Evolutionary conservation across 1,140 invertebrate genomes (phyloP).

Genomic region (Penaeus vannamei): DNA sequence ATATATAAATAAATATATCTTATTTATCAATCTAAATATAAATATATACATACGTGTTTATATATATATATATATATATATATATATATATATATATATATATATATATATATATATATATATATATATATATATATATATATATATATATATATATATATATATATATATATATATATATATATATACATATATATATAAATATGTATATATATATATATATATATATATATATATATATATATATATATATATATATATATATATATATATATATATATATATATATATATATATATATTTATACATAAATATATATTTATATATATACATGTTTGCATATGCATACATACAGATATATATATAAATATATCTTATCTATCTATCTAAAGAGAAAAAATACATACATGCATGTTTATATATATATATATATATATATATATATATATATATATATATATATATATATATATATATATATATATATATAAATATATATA

Average conservation of each 20-base stretch:
- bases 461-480: conserved; percentile 8
- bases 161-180: conserved; percentile 16
- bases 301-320: too few species aligned
- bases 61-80: background rate
- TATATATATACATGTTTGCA: background rate
- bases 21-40: background rate
- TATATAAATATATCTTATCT: too few species aligned
- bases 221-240: conserved; percentile 16
- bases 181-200: conserved; percentile 16
- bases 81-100: background rate
- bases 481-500: conserved; percentile 3
- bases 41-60: background rate
- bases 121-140: too few species aligned
- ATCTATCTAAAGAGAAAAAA: too few species aligned
- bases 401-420: conserved; percentile 1
- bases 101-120: too few species aligned
- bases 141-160: conserved; percentile 16
- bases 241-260: background rate
- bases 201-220: conserved; percentile 16
- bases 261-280: background rate
- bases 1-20: background rate
- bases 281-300: background rate
- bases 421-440: conserved; percentile 9
- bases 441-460: conserved; percentile 16
- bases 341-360: too few species aligned